Evolutionary conservation across 92 coral and sea anemone species (phyloP), one percentile per base, ranked within the genome.

Genomic region (Nematostella vectensis): DNA sequence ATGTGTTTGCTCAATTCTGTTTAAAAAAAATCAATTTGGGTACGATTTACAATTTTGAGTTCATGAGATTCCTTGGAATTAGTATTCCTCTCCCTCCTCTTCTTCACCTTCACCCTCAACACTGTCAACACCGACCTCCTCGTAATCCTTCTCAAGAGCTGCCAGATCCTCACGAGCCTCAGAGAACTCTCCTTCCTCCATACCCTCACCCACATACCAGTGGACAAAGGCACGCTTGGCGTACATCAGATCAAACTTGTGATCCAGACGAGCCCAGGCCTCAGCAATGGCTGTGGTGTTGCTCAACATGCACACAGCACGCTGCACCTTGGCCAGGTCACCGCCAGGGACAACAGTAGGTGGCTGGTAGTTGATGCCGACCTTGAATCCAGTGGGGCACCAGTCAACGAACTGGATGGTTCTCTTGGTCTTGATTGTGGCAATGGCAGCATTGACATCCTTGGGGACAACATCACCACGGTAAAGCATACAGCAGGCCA

Each of bases 81-180:
- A n/a, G n/a, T n/a, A n/a, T n/a, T n/a, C n/a, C n/a, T 71, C 78
- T 31, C 62, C 62, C 55, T 71, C 78, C 61, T 63, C 60, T 3
- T 72, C 80, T 17, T n/a, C n/a, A n/a, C n/a, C n/a, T n/a, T n/a
- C n/a, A n/a, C n/a, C n/a, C n/a, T n/a, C n/a, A n/a, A n/a, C n/a
- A n/a, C n/a, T n/a, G n/a, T n/a, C n/a, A n/a, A n/a, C n/a, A n/a
- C n/a, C n/a, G n/a, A n/a, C n/a, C n/a, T n/a, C n/a, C n/a, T n/a
- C n/a, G n/a, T n/a, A n/a, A n/a, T n/a, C n/a, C n/a, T n/a, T n/a
- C n/a, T n/a, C n/a, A n/a, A n/a, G n/a, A n/a, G n/a, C n/a, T n/a
- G 81, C 81, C 81, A 75, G 50, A 75, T 75, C 82, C 47, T 75
- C 82, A 47, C 82, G 82, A 27, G 82, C 82, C 56, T 75, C 82